Base-by-base conservation (phyloP, 1,140 invertebrate genomes). In the Ephestia elutella region DNA sequence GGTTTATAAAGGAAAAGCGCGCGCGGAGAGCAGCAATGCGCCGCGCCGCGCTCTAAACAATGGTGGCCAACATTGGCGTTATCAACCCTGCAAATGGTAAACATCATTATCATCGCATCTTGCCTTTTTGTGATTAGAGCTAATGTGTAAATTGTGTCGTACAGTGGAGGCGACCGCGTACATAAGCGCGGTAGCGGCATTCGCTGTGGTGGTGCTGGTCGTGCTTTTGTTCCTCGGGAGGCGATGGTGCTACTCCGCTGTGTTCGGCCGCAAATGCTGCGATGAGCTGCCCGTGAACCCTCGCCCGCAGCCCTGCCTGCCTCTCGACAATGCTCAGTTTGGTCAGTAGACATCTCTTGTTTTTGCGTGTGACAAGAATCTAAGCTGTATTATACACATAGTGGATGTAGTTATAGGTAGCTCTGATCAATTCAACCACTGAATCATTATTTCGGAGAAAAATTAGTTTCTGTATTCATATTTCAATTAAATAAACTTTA, bases 91-190 rank as follows among this genome's bases (percentile, higher is more conserved):
- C 73, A 55, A 87, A 86, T 86, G 85, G 85, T 87, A 84, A 82
- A 77, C 68, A 77, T 62, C 59, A 56, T 54, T 68, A 55, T 28
- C 17, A 56, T 32, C 60, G 60, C 28, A 28, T 15, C 13, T 15
- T 15, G 1, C 10, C 3, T 44, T 44, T 5, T 5, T 19, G 59
- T 53, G 30, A 28, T 48, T 50, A 17, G 5, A 44, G 38, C 15
- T 44, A 44, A 44, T 44, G 3, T 21, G 2, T n/a, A n/a, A 28
- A 18, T 56, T 70, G 49, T 71, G 57, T 75, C 59, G 55, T 69
- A 7, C 64, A 89, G 88, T 86, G 68, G 88, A 89, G 71, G 81
- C 87, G 61, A 89, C 84, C 17, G 82, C 86, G 60, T 89, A 89
- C 56, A 81, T 89, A 65, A 87, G 86, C 63, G 84, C 85, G 20